These are phyloP conservation scores for Tetramorium simillimum DNA, from an alignment of 1,140 invertebrate genomes.

Conservation along the genomic window DNA sequence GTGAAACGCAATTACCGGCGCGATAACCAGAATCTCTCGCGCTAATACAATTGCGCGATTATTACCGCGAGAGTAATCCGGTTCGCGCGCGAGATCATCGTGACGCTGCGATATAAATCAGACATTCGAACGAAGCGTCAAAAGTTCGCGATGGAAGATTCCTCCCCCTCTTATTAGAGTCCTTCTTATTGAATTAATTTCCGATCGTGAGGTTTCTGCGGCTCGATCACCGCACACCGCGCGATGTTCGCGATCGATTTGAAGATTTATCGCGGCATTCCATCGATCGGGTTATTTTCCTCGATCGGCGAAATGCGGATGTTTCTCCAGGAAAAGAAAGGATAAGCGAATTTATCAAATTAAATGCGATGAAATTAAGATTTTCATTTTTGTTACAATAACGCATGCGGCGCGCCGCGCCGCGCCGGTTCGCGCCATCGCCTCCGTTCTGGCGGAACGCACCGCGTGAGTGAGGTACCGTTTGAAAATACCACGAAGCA, in stretches of 20 bases:
- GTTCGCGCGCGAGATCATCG: not conserved
- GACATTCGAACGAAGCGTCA: not conserved
- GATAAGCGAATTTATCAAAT: not conserved
- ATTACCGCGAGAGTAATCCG: not conserved
- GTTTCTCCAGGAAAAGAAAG: not conserved
- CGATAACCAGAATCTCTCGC: constrained; percentile 23
- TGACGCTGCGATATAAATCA: not conserved
- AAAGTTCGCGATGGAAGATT: not conserved
- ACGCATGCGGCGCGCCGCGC: not conserved
- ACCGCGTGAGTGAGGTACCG: constrained; percentile 78
- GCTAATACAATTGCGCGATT: constrained; percentile 28
- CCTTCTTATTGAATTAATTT: not conserved
- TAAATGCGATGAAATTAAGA: not conserved
- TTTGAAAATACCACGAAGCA: constrained; percentile 80
- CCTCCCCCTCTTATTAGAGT: not conserved
- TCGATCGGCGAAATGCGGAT: not conserved
- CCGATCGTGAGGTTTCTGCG: not conserved
- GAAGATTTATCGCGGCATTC: not conserved
- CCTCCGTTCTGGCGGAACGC: constrained; percentile 71
- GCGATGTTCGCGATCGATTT: not conserved
- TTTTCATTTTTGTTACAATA: constrained; percentile 10
- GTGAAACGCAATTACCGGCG: constrained; percentile 19
- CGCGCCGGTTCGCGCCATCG: constrained; percentile 5
- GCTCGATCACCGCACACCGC: not conserved
- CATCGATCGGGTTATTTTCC: not conserved